These are phyloP conservation scores for Plusia festucae DNA, from an alignment of 2,888 invertebrate species.

Conservation along the genomic window DNA sequence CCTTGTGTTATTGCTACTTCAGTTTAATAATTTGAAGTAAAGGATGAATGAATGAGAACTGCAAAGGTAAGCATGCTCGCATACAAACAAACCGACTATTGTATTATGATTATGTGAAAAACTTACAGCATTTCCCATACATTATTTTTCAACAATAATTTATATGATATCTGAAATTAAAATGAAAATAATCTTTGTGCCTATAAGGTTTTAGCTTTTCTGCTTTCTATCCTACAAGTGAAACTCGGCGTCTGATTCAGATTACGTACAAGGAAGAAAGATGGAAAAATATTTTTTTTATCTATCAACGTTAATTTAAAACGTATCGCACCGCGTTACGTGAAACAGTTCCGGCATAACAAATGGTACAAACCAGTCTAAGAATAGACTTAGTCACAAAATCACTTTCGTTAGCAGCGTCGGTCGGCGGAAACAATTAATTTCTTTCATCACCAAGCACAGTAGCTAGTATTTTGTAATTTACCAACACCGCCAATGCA, in stretches of 20 bases:
- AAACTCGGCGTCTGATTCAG: background rate
- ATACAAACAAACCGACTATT: background rate
- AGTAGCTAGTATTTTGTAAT: conserved; percentile 72
- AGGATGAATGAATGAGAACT: background rate
- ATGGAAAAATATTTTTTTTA: background rate
- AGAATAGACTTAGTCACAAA: conserved; percentile 68
- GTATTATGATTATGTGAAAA: background rate
- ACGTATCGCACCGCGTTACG: conserved; percentile 22
- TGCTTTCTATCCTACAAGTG: too few species aligned
- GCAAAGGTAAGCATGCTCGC: background rate
- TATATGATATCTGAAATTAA: too few species aligned
- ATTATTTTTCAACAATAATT: too few species aligned
- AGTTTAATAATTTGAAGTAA: background rate
- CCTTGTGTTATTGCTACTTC: background rate
- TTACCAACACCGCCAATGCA: conserved; percentile 59
- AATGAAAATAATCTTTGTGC: too few species aligned
- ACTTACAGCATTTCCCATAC: background rate
- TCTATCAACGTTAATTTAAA: background rate
- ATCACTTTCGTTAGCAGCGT: conserved; percentile 78
- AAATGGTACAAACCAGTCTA: conserved; percentile 46
- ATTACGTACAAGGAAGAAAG: background rate
- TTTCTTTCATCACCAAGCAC: conserved; percentile 72
- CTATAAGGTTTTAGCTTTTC: too few species aligned
- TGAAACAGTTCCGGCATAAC: conserved; percentile 34
- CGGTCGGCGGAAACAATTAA: conserved; percentile 75